Conservation (phyloP, 1,140 invertebrate species). For the Macrotrachela quadricornifera region DNA sequence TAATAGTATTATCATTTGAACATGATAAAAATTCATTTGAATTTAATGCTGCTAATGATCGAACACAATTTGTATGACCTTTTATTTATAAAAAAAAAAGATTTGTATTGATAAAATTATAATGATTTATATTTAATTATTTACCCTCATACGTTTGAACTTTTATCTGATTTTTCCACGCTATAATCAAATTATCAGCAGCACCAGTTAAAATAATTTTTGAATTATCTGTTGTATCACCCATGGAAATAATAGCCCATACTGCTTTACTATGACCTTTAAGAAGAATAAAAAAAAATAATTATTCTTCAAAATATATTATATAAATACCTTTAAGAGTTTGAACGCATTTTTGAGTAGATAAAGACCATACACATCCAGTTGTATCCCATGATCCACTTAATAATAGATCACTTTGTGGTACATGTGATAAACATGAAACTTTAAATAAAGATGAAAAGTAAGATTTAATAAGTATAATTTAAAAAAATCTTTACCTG, state of each 20-base stretch:
- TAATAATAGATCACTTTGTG: neutral
- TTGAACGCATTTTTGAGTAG: no score
- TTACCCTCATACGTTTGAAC: no score
- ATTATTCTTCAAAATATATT: no score
- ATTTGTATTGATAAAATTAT: no score
- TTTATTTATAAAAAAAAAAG: conserved; percentile 17
- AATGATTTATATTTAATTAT: neutral
- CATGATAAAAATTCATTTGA: conserved; percentile 56
- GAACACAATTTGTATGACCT: conserved; percentile 73
- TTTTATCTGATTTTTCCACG: conserved; percentile 40
- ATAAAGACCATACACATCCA: conserved; percentile 1
- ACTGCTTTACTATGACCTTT: conserved; percentile 6
- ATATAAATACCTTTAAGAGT: no score
- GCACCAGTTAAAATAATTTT: conserved; percentile 32
- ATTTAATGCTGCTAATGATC: conserved; percentile 40
- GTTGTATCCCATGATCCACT: conserved; percentile 6
- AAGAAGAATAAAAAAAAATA: neutral
- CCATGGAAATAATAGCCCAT: neutral
- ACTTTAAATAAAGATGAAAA: neutral
- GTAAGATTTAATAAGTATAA: neutral
- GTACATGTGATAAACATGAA: neutral
- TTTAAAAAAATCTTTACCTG: neutral
- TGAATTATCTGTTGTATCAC: neutral
- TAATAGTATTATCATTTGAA: conserved; percentile 60
- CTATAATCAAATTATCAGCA: conserved; percentile 66